Conservation (phyloP, 1,140 invertebrate genomes). For the Aleiodes sp. region DNA sequence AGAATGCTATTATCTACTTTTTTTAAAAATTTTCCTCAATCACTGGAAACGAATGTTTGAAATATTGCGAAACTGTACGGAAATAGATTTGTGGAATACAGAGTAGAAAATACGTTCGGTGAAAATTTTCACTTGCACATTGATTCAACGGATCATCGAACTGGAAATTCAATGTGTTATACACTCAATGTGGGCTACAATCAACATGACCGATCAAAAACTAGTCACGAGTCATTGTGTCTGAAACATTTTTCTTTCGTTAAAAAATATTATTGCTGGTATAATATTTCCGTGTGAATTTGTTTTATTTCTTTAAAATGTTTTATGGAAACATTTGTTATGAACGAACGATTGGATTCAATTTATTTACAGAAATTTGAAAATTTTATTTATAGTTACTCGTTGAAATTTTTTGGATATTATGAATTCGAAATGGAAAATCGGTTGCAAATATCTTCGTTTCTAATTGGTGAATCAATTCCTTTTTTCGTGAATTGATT, state of each 20-base stretch:
- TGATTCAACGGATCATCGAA: constrained; percentile 17
- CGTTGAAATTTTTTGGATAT: background rate
- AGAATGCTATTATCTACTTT: too few relatives aligned
- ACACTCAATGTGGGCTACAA: background rate
- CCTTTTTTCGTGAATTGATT: too few relatives aligned
- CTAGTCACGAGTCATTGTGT: constrained; percentile 17
- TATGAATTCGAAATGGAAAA: too few relatives aligned
- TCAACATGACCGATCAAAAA: constrained; percentile 19
- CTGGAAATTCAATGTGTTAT: constrained; percentile 26
- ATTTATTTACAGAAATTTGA: too few relatives aligned
- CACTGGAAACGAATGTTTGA: background rate
- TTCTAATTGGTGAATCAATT: too few relatives aligned
- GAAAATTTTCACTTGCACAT: constrained; percentile 8
- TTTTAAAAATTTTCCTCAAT: background rate
- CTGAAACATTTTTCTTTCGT: constrained; percentile 2
- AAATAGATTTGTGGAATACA: constrained; percentile 23
- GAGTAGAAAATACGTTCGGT: constrained; percentile 1
- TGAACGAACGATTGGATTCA: too few relatives aligned
- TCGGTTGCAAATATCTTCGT: too few relatives aligned
- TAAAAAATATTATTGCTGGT: constrained; percentile 6
- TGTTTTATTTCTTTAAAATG: background rate
- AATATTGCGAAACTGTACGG: constrained; percentile 15
- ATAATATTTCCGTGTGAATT: constrained; percentile 20
- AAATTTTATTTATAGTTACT: too few relatives aligned
- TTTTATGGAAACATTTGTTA: background rate